These are phyloP conservation scores for Saccostrea glomerata DNA, from an alignment of 1,140 invertebrate species.

Conservation along the genomic window DNA sequence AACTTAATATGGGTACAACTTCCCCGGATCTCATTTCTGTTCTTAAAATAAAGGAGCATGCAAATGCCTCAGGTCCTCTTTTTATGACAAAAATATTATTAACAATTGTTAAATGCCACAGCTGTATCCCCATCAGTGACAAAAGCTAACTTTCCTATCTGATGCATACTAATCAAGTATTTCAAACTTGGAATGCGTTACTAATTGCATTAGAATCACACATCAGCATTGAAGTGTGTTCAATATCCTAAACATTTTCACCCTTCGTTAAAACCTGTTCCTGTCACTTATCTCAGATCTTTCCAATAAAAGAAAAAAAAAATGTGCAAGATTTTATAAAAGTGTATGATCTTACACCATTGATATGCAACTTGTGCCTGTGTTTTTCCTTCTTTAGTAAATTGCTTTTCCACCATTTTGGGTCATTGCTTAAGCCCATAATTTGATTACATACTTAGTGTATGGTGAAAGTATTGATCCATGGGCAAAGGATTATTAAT, in stretches of 20 bases:
- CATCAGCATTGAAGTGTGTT: conserved; percentile 1
- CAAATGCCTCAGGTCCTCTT: not conserved
- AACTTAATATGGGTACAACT: no score
- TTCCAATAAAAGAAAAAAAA: not conserved
- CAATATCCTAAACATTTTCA: not conserved
- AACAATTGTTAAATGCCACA: conserved; percentile 34
- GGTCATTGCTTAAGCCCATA: conserved; percentile 32
- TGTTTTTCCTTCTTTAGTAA: not conserved
- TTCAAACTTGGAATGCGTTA: conserved; percentile 21
- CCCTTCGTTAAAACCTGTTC: not conserved
- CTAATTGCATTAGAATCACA: conserved; percentile 22
- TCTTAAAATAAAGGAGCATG: not conserved
- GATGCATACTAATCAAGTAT: conserved; percentile 29
- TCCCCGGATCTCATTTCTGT: not conserved
- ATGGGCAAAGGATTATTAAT: conserved; percentile 18
- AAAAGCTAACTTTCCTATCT: conserved; percentile 27
- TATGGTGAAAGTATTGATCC: conserved; percentile 34
- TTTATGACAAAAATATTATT: conserved; percentile 35
- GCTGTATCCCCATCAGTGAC: conserved; percentile 26
- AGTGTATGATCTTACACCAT: not conserved
- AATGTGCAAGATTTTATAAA: not conserved
- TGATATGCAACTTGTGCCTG: conserved; percentile 5
- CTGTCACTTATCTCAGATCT: not conserved
- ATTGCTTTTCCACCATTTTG: conserved; percentile 19
- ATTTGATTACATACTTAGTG: conserved; percentile 38